phyloP scores from a whole-genome alignment of 2,797 vertebrate species.

The Acropternis orthonyx region DNA sequence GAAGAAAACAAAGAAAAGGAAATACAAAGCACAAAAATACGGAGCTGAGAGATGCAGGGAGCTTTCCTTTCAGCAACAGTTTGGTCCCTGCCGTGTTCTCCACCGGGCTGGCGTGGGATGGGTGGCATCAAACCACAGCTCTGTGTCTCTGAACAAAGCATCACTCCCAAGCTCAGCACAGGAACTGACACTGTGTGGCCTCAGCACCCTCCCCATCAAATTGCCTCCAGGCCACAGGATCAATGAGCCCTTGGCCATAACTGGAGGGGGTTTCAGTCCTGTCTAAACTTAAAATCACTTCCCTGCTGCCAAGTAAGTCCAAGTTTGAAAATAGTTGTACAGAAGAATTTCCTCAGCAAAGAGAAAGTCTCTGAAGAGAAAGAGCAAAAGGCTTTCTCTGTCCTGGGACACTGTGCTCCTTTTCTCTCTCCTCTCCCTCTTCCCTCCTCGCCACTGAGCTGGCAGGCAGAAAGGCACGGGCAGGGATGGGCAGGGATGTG shows the following conservation, averaged over 20 bases:
- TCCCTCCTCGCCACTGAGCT: background rate
- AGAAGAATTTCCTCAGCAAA: background rate
- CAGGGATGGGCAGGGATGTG: background rate
- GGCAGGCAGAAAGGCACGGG: background rate
- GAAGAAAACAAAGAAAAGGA: background rate
- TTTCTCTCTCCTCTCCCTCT: background rate
- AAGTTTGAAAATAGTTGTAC: background rate
- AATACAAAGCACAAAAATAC: background rate
- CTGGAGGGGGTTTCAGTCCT: background rate
- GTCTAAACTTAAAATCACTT: background rate
- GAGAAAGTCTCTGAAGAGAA: background rate
- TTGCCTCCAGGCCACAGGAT: background rate
- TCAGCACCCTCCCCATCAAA: background rate
- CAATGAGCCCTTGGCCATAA: background rate
- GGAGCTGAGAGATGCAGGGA: background rate
- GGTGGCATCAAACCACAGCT: background rate
- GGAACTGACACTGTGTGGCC: background rate
- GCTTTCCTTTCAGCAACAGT: background rate
- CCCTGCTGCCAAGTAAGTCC: background rate
- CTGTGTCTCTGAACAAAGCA: background rate
- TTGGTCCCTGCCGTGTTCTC: background rate
- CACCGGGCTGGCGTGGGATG: accelerated
- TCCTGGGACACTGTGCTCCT: background rate
- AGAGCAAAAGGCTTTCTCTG: background rate
- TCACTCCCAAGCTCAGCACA: background rate